phyloP scores from a whole-genome alignment of 1,140 invertebrate genomes.

The Lamellibrachia luymesi region DNA sequence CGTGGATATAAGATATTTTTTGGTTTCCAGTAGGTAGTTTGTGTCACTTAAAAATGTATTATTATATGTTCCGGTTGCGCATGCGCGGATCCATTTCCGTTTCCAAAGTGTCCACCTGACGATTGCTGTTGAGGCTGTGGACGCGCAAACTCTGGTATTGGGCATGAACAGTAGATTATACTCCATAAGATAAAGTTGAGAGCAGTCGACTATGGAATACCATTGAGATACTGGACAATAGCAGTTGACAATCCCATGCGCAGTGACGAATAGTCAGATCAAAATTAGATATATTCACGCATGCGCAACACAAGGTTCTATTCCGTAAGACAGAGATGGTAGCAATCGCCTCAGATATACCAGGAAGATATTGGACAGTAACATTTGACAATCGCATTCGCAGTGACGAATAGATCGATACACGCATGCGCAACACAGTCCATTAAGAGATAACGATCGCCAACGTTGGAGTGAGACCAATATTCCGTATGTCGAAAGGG shows the following conservation, averaged over 20 bases:
- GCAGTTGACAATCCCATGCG: neutral
- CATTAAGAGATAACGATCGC: neutral
- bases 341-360: too few relatives aligned
- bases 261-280: slow-evolving; percentile 4
- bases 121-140: neutral
- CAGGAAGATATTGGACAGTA: too few relatives aligned
- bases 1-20: too few relatives aligned
- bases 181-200: neutral
- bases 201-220: neutral
- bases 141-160: neutral
- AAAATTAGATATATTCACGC: neutral
- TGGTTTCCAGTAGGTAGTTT: too few relatives aligned
- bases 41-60: too few relatives aligned
- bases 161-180: neutral
- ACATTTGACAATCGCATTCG: too few relatives aligned
- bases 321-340: too few relatives aligned
- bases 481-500: neutral
- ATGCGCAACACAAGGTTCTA: neutral
- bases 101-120: neutral
- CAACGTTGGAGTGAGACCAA: neutral
- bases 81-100: neutral
- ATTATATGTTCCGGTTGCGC: neutral
- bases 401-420: too few relatives aligned
- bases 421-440: neutral
- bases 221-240: neutral